Conservation (phyloP, 2,797 vertebrate species). For the Hephaestus fuliginosus region DNA sequence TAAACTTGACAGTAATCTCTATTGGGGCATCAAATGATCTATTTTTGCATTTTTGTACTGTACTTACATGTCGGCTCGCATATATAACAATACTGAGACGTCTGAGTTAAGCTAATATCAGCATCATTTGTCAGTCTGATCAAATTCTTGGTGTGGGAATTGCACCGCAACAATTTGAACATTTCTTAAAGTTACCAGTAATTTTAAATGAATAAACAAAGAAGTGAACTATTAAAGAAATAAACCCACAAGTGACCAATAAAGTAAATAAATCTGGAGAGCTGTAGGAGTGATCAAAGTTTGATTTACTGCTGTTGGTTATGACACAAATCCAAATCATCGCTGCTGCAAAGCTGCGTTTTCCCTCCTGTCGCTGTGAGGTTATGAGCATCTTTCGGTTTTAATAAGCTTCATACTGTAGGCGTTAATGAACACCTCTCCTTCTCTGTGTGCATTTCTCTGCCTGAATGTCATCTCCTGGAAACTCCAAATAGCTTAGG, state of each 20-base stretch:
- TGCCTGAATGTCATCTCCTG: slow-evolving; percentile 24
- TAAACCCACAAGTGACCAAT: neutral
- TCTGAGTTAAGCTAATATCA: neutral
- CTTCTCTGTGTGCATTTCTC: neutral
- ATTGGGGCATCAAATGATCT: neutral
- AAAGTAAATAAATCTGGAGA: slow-evolving; percentile 4
- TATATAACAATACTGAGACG: neutral
- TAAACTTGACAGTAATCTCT: neutral
- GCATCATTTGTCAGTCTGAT: neutral
- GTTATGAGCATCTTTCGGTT: neutral
- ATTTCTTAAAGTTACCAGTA: neutral
- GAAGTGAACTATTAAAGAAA: neutral
- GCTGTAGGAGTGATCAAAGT: neutral
- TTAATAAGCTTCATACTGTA: neutral
- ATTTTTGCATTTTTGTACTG: neutral
- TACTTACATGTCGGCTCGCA: neutral
- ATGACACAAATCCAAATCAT: neutral
- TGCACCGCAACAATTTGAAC: neutral
- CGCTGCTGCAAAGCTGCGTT: neutral
- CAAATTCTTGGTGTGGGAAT: neutral
- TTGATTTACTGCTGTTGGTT: neutral
- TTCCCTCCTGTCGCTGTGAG: neutral
- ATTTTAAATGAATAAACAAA: neutral
- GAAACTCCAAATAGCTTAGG: neutral
- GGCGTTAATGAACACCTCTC: slow-evolving; percentile 11